Percentiles rank a stretch among this genome's conserved stretches.
Conservation (phyloP, 2,888 invertebrate species). For the Trichacis sp. region DNA sequence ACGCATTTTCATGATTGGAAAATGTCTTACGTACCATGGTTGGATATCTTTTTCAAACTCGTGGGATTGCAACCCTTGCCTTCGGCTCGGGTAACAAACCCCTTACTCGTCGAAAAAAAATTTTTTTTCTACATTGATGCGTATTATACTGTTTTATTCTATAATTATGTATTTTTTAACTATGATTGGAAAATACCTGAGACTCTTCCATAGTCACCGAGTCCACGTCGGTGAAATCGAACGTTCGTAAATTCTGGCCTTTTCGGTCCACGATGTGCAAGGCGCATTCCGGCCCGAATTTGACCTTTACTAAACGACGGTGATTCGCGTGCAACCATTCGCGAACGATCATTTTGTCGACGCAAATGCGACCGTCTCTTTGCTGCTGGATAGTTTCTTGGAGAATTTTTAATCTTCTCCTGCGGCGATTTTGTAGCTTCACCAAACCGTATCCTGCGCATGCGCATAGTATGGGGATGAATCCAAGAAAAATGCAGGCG, state of each 20-base stretch:
- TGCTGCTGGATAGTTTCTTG: constrained; percentile 80
- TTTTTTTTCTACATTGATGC: no score
- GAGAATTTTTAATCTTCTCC: constrained; percentile 83
- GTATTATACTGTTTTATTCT: no score
- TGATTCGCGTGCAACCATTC: constrained; percentile 96
- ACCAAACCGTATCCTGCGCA: constrained; percentile 94
- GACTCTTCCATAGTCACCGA: constrained; percentile 89
- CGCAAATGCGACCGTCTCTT: constrained; percentile 74
- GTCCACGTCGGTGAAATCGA: constrained; percentile 82
- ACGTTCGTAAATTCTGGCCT: constrained; percentile 88
- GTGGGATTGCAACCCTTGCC: no score
- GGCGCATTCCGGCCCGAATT: constrained; percentile 89
- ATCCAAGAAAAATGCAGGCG: constrained; percentile 89
- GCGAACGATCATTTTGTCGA: constrained; percentile 92
- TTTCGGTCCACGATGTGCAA: constrained; percentile 90
- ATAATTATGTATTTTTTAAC: no score
- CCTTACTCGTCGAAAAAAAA: no score
- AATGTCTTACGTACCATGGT: no score
- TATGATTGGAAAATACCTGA: constrained; percentile 75
- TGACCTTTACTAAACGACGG: constrained; percentile 88
- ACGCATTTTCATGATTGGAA: no score
- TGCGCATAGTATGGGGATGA: constrained; percentile 92
- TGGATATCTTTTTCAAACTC: no score
- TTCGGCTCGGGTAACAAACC: no score
- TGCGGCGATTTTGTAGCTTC: constrained; percentile 87